A percentile compares a stretch with the other conserved stretches of the same genome.
Evolutionary conservation across 2,113 vertebrate species (phyloP).

Genomic region (Dromiciops gliroides): DNA sequence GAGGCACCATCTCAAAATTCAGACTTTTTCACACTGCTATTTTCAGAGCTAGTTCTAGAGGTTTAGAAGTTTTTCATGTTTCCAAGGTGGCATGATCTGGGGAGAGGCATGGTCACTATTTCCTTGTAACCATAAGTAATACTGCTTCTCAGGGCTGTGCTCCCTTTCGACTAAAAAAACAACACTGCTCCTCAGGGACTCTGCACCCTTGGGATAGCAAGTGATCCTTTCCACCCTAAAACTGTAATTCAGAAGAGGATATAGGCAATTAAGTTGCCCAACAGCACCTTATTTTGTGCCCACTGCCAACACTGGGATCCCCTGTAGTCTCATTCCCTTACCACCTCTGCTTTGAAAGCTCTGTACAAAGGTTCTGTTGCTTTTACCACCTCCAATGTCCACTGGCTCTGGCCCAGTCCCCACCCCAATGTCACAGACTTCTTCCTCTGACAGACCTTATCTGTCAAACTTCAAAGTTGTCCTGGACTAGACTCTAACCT

Average conservation of each 20-base stretch:
- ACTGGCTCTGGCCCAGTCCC: not conserved
- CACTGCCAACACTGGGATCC: not conserved
- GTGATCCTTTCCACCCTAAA: not conserved
- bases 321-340: not conserved
- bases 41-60: no score
- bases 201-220: not conserved
- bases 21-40: no score
- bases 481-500: not conserved
- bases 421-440: not conserved
- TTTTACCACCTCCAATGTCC: not conserved
- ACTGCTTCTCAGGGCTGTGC: not conserved
- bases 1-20: no score
- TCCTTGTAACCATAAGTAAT: not conserved
- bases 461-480: no score
- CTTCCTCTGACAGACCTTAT: not conserved
- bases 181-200: not conserved
- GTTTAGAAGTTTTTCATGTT: not conserved
- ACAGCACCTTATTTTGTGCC: not conserved
- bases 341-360: not conserved
- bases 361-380: not conserved
- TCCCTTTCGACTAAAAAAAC: not conserved
- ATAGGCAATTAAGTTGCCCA: not conserved
- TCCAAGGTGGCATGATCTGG: not conserved
- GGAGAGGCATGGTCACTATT: not conserved
- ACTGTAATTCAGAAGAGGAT: not conserved